Conservation (phyloP, 1,140 invertebrate species). For the Carposina sasakii region DNA sequence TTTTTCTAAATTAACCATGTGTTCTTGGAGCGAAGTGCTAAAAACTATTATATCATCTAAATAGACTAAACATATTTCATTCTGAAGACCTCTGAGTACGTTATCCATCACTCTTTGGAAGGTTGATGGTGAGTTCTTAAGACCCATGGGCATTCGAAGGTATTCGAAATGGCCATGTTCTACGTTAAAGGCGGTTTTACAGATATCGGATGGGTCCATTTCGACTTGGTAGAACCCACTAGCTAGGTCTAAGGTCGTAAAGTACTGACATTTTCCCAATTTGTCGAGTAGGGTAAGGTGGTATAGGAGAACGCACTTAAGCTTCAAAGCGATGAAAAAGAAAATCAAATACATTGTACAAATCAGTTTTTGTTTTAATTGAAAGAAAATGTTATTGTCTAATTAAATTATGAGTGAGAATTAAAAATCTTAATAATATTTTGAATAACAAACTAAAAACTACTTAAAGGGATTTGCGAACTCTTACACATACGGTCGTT, state of each 20-base stretch:
- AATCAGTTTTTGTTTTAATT: no score
- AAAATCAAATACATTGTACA: no score
- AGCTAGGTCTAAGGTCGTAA: slow-evolving; percentile 62
- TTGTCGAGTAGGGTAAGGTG: no score
- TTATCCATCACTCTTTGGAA: slow-evolving; percentile 32
- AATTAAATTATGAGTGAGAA: no score
- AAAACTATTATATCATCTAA: slow-evolving; percentile 37
- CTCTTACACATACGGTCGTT: no score
- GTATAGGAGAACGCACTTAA: no score
- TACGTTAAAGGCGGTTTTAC: slow-evolving; percentile 60
- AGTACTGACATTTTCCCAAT: slow-evolving; percentile 45
- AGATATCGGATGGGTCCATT: slow-evolving; percentile 40
- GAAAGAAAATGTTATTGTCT: no score
- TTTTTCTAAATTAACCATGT: slow-evolving; percentile 8
- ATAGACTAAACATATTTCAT: slow-evolving; percentile 23
- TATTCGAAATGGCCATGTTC: slow-evolving; percentile 56
- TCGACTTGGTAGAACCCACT: slow-evolving; percentile 71
- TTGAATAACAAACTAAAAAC: no score
- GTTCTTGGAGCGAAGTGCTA: slow-evolving; percentile 26
- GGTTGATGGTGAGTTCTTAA: slow-evolving; percentile 33
- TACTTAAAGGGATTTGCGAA: no score
- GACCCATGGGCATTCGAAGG: slow-evolving; percentile 60
- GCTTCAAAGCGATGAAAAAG: no score
- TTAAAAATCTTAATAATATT: no score
- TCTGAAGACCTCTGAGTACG: slow-evolving; percentile 19